These are phyloP conservation scores for Agrotis exclamationis DNA, from an alignment of 2,888 invertebrate genomes.

Conservation along the genomic window DNA sequence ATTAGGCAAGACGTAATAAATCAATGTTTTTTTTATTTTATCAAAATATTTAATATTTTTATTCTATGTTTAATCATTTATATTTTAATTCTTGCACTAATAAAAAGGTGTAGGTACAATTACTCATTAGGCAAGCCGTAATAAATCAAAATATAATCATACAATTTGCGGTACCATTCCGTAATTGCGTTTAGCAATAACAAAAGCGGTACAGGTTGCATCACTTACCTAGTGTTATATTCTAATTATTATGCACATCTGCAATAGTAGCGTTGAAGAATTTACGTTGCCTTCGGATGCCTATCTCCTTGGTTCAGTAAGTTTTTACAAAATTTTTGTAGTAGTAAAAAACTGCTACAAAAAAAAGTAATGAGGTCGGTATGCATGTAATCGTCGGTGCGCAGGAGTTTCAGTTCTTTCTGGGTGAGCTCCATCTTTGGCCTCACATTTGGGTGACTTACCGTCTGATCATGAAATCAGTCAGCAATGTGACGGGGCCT, in stretches of 20 bases:
- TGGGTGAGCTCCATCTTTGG: no score
- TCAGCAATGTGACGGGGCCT: no score
- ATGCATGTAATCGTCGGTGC: background rate
- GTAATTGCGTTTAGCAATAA: conserved; percentile 53
- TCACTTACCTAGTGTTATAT: conserved; percentile 43
- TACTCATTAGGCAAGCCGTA: background rate
- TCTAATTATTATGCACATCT: conserved; percentile 53
- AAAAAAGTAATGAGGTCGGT: conserved; percentile 5
- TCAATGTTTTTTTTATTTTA: conserved; percentile 24
- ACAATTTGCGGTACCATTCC: conserved; percentile 43
- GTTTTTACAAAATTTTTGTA: conserved; percentile 53
- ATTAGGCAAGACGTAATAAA: conserved; percentile 27
- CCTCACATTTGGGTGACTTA: no score
- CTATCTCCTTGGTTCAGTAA: conserved; percentile 58
- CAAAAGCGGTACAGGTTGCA: conserved; percentile 48
- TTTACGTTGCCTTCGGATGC: conserved; percentile 62
- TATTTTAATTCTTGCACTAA: background rate
- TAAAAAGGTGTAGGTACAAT: background rate
- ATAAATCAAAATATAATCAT: conserved; percentile 44
- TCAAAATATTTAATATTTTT: background rate
- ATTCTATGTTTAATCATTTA: background rate
- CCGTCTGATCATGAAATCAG: no score
- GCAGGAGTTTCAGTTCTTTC: no score
- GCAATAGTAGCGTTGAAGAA: conserved; percentile 61
- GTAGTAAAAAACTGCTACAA: background rate